Evolutionary conservation across 2,888 invertebrate species (phyloP).

Genomic region (Trachelus stipa): DNA sequence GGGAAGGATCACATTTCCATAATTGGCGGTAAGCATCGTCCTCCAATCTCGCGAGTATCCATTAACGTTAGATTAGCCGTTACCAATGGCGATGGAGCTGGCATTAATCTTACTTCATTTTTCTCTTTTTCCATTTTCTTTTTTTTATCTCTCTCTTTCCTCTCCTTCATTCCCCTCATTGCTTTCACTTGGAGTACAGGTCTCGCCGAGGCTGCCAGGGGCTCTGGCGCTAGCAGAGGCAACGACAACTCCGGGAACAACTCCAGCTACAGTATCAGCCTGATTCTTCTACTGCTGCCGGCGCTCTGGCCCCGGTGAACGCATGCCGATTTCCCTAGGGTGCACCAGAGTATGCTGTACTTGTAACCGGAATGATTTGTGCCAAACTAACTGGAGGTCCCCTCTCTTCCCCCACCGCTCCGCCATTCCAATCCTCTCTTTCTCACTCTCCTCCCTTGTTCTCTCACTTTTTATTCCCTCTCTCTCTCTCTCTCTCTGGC

Average conservation of each 20-base stretch:
- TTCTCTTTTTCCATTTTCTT: conserved; percentile 23
- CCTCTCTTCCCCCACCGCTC: too few species aligned
- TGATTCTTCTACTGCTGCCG: conserved; percentile 31
- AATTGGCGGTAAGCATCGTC: conserved; percentile 68
- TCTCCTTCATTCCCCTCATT: conserved; percentile 1
- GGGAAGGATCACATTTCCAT: conserved; percentile 71
- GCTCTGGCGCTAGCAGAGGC: conserved; percentile 43
- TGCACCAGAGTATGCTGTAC: too few species aligned
- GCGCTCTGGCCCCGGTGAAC: conserved; percentile 40
- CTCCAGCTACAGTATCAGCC: conserved; percentile 28
- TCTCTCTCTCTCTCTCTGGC: too few species aligned
- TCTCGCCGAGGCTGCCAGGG: conserved; percentile 61
- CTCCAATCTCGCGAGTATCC: conserved; percentile 4
- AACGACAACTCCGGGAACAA: conserved; percentile 17
- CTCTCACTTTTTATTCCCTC: too few species aligned
- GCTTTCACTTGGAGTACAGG: conserved; percentile 38
- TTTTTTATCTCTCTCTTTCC: conserved; percentile 5
- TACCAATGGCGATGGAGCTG: conserved; percentile 14
- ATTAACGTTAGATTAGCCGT: background rate
- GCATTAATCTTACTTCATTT: conserved; percentile 13
- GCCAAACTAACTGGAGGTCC: conserved; percentile 1
- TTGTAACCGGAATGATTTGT: background rate
- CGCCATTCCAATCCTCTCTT: too few species aligned
- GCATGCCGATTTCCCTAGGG: background rate
- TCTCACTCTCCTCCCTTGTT: too few species aligned